Evolutionary conservation across 2,888 invertebrate genomes (phyloP).

Genomic region (Ichneumoninae sp.): DNA sequence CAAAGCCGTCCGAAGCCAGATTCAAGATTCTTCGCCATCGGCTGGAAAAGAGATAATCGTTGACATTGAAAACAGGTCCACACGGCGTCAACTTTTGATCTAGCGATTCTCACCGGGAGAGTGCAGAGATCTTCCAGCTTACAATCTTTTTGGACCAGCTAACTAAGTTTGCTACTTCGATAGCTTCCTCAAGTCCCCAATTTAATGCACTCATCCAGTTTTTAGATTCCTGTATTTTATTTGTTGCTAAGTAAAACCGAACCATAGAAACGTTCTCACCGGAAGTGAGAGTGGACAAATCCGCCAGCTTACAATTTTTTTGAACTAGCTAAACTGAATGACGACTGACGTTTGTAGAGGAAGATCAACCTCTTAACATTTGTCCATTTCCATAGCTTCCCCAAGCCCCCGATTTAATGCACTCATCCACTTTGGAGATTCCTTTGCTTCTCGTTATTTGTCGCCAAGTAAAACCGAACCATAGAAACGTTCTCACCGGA

Average conservation of each 20-base stretch:
- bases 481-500: background rate
- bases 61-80: background rate
- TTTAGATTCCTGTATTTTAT: constrained; percentile 5
- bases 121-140: background rate
- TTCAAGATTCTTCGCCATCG: background rate
- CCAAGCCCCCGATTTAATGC: background rate
- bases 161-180: background rate
- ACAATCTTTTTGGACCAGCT: background rate
- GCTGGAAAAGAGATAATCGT: background rate
- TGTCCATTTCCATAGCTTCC: background rate
- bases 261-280: background rate
- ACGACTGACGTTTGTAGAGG: too few relatives aligned
- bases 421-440: too few relatives aligned
- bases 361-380: background rate
- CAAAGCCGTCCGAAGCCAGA: background rate
- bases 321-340: background rate
- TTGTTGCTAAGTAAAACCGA: constrained; percentile 36
- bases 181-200: background rate
- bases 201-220: too few relatives aligned
- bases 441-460: constrained; percentile 19
- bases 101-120: background rate
- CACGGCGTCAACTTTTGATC: background rate
- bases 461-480: constrained; percentile 34
- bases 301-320: background rate
- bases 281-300: background rate